Conservation (phyloP, 2,797 vertebrate genomes). For the Melanotaenia pygmaea region DNA sequence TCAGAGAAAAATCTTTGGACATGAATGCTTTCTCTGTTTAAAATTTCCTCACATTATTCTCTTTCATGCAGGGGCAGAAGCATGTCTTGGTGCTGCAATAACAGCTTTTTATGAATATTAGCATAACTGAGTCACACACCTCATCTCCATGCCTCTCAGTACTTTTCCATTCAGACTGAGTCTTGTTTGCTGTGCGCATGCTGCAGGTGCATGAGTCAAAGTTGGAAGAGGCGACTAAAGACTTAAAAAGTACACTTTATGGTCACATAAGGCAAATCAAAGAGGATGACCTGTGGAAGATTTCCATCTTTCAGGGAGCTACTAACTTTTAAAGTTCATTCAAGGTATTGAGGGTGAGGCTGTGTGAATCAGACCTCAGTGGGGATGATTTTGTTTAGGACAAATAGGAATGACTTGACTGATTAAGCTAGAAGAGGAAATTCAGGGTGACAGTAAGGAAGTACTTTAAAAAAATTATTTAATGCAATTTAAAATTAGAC, state of each 20-base stretch:
- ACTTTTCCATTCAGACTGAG: slow-evolving; percentile 59
- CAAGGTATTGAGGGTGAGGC: background rate
- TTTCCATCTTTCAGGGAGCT: background rate
- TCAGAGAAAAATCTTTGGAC: too few relatives aligned
- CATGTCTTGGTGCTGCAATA: background rate
- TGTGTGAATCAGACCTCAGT: background rate
- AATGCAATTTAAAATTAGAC: background rate
- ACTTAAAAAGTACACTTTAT: background rate
- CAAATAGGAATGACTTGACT: background rate
- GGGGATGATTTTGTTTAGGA: background rate
- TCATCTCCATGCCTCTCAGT: slow-evolving; percentile 53
- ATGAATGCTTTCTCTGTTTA: too few relatives aligned
- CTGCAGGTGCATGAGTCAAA: background rate
- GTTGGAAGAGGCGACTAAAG: background rate
- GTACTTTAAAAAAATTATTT: background rate
- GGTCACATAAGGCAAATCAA: background rate
- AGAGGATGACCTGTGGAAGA: background rate
- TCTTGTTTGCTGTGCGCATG: background rate
- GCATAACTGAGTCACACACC: background rate
- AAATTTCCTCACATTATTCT: background rate
- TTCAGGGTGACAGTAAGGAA: background rate
- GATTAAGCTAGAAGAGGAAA: background rate
- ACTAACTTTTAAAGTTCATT: background rate
- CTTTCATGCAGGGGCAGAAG: slow-evolving; percentile 39
- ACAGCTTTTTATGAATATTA: slow-evolving; percentile 14